These are phyloP conservation scores for Ophraella communa DNA, from an alignment of 2,888 invertebrate genomes.

Conservation along the genomic window DNA sequence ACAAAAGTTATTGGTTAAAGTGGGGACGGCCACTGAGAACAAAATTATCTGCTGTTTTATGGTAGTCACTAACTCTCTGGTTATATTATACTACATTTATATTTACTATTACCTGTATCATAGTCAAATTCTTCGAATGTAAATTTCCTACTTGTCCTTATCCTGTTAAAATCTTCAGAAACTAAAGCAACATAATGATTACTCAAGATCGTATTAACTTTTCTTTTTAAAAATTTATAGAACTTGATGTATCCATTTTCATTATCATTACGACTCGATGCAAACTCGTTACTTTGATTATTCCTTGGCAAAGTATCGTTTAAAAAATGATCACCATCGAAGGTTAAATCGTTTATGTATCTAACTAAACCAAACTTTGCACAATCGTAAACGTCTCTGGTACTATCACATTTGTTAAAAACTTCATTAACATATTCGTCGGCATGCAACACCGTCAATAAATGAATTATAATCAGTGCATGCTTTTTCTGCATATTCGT, in stretches of 20 bases:
- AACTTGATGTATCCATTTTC: constrained; percentile 44
- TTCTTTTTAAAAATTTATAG: constrained; percentile 50
- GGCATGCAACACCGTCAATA: not conserved
- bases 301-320: not conserved
- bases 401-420: constrained; percentile 42
- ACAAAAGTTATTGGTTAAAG: no score
- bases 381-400: constrained; percentile 47
- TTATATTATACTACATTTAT: no score
- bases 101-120: constrained; percentile 9
- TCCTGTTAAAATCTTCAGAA: constrained; percentile 47
- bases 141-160: not conserved
- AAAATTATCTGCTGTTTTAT: no score
- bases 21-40: no score
- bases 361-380: constrained; percentile 49
- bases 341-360: constrained; percentile 44
- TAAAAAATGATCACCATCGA: constrained; percentile 35
- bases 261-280: not conserved
- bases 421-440: constrained; percentile 51
- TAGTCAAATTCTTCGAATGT: not conserved
- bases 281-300: not conserved
- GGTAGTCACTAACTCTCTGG: no score
- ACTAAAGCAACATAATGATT: constrained; percentile 49
- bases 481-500: not conserved
- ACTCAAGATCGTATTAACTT: constrained; percentile 45
- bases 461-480: not conserved